Evolutionary conservation across 2,888 invertebrate genomes (phyloP).

Genomic region (Athalia cordata): DNA sequence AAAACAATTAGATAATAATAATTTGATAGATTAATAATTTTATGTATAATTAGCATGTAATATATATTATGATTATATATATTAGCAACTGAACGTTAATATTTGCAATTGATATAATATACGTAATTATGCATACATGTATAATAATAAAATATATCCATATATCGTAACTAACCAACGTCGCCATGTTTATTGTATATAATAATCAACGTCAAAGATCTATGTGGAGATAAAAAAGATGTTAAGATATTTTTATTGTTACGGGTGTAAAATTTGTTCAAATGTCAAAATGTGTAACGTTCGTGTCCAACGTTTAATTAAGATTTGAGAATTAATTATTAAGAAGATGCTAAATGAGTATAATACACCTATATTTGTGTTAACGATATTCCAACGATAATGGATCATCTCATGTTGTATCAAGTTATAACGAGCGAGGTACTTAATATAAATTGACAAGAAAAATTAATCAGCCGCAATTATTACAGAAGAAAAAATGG

Average conservation of each 20-base stretch:
- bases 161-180: conserved; percentile 12
- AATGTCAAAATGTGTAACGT: conserved; percentile 24
- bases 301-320: conserved; percentile 22
- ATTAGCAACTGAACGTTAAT: conserved; percentile 17
- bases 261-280: neutral
- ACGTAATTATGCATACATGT: conserved; percentile 15
- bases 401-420: neutral
- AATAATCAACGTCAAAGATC: conserved; percentile 1
- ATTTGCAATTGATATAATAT: conserved; percentile 3
- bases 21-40: neutral
- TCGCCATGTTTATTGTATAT: neutral
- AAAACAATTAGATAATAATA: conserved; percentile 6
- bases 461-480: neutral
- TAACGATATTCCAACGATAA: conserved; percentile 8
- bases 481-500: no score
- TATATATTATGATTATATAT: neutral
- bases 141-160: neutral
- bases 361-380: neutral
- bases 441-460: neutral
- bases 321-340: neutral
- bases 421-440: neutral
- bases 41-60: neutral
- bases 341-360: neutral
- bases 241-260: neutral
- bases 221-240: neutral